Evolutionary conservation across 2,113 vertebrate genomes (phyloP).

Genomic region (Egretta garzetta): DNA sequence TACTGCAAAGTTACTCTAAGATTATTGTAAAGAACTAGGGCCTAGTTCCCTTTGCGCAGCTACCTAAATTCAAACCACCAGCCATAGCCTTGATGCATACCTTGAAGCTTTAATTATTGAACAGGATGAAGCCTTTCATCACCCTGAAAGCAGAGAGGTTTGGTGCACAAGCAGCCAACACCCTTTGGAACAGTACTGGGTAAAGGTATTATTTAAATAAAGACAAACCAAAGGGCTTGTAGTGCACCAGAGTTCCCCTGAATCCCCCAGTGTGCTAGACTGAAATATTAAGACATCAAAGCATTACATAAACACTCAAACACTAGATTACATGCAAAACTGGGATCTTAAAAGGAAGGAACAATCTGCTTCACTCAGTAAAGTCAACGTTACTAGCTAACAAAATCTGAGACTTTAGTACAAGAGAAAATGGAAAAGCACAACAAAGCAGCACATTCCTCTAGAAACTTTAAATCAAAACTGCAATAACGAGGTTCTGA

Average conservation of each 20-base stretch:
- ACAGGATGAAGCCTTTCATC: not conserved
- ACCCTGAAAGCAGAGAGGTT: not conserved
- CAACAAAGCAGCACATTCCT: not conserved
- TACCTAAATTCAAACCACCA: not conserved
- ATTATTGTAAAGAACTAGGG: not conserved
- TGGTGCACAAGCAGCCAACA: not conserved
- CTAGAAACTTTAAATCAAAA: slow-evolving; percentile 73
- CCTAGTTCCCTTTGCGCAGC: accelerated
- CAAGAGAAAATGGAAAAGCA: not conserved
- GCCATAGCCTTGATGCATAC: not conserved
- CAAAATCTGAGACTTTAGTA: not conserved
- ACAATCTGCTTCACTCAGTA: not conserved
- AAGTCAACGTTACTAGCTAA: not conserved
- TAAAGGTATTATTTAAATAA: not conserved
- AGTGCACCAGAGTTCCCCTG: not conserved
- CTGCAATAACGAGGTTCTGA: slow-evolving; percentile 25
- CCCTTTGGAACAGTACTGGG: not conserved
- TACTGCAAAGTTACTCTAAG: not conserved
- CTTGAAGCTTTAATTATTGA: not conserved
- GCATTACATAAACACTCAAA: not conserved
- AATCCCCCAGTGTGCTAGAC: not conserved
- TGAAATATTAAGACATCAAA: not conserved
- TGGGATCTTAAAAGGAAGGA: not conserved
- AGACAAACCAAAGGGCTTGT: not conserved
- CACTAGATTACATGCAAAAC: not conserved